Evolutionary conservation across 2,888 invertebrate species (phyloP).

Genomic region (Entomobrya proxima): DNA sequence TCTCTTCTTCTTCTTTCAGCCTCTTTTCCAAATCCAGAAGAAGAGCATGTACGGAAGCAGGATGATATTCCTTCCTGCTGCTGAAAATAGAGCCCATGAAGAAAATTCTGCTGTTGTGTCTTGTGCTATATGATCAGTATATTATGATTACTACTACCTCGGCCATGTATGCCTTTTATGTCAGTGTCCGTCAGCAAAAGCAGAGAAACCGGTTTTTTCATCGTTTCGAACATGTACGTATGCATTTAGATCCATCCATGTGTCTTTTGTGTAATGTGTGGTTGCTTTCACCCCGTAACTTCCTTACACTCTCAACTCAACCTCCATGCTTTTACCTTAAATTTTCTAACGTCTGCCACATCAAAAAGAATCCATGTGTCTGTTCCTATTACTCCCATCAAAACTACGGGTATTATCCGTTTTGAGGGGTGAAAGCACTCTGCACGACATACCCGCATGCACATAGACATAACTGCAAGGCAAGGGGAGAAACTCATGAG

Average conservation of each 20-base stretch:
- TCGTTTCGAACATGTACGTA: too few relatives aligned
- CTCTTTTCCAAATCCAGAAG: not conserved
- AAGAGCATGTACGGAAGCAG: not conserved
- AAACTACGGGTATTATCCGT: not conserved
- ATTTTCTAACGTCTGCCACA: conserved; percentile 36
- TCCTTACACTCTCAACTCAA: not conserved
- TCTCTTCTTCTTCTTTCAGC: not conserved
- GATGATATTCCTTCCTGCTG: conserved; percentile 4
- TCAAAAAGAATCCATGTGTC: conserved; percentile 44
- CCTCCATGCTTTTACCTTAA: conserved; percentile 14
- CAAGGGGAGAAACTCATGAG: conserved; percentile 18
- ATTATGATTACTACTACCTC: too few relatives aligned
- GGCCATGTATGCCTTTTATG: not conserved
- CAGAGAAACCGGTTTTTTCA: conserved; percentile 33
- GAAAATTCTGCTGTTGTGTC: not conserved
- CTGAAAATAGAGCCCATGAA: not conserved
- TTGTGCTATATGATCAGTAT: not conserved
- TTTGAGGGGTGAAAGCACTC: conserved; percentile 18
- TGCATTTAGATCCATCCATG: not conserved
- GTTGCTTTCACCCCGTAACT: conserved; percentile 25
- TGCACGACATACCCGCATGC: not conserved
- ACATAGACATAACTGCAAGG: not conserved
- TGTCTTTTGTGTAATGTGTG: conserved; percentile 16
- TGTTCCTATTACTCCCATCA: conserved; percentile 4
- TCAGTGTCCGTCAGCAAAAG: not conserved